Conservation (phyloP, 2,113 vertebrate genomes). For the Gobius niger region DNA sequence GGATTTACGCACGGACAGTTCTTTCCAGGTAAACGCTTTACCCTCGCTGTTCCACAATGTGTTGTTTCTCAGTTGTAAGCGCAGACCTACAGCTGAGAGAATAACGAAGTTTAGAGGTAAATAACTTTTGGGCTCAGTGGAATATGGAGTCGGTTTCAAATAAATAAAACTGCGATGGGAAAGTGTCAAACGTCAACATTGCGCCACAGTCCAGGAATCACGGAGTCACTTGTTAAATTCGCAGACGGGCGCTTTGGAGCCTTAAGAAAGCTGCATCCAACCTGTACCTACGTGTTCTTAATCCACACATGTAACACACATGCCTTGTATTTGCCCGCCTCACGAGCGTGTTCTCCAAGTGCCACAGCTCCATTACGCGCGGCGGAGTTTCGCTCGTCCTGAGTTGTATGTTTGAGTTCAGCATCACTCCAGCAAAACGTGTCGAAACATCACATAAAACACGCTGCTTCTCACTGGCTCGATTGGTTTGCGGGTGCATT, state of each 20-base stretch:
- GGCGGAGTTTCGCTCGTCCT: background rate
- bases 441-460: background rate
- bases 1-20: constrained; percentile 60
- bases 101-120: too few species aligned
- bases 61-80: background rate
- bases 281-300: background rate
- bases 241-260: background rate
- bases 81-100: background rate
- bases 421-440: background rate
- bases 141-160: background rate
- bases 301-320: background rate
- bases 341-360: background rate
- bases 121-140: too few species aligned
- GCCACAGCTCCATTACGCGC: constrained; percentile 4
- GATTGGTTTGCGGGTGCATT: background rate
- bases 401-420: background rate
- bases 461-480: background rate
- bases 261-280: background rate
- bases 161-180: background rate
- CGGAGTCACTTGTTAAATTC: background rate
- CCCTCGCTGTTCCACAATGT: background rate
- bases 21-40: constrained; percentile 61
- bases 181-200: background rate
- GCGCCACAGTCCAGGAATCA: constrained; percentile 4
- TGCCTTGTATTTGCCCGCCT: background rate